Base-by-base conservation (phyloP, 30 jellyfish, hydroid and myxozoan species). In the Hydra vulgaris region DNA sequence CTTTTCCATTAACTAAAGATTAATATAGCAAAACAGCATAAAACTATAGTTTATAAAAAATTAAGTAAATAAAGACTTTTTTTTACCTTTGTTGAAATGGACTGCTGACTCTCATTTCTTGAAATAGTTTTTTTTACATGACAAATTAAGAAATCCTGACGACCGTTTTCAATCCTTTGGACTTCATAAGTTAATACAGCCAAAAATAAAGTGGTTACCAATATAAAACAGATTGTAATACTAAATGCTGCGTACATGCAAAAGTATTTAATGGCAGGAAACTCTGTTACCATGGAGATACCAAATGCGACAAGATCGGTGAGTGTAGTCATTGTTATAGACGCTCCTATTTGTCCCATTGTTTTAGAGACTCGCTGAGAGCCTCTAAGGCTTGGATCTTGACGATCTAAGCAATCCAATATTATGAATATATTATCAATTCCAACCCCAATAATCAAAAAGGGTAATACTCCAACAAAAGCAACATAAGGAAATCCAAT, bases 391-490 rank as follows among this genome's bases (percentile, higher is more conserved):
- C 72, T 54, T 7, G 87, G 72, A 66, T 83, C 90, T 27, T 86
- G 75, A 53, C 96, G 86, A 74, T 92, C 98, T 17, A 92, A 72
- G 23, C 93, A 78, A 72, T 92, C 95, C 26, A 88, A 85, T 0
- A 92, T 75, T 54, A 92, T 92, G 71, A 92, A 92, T 82, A 92
- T 92, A 72, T 92, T 91, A 54, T 92, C 98, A 18, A 92, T 92
- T n/a, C 96, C 98, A 0, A 92, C 96, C 22, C 98, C 98, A 16
- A 92, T 79, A n/a, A 92, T 86, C 79, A 92, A 74, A 75, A 92
- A 92, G n/a, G 98, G 98, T 75, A 92, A 82, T 15, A 92, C 96
- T 16, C 96, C 98, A 17, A 80, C 98, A 74, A 92, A 83, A 61
- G 97, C 95, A 18, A 87, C 89, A 71, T 88, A 92, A n/a, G 98